These are phyloP conservation scores for Oncorhynchus tshawytscha DNA, from an alignment of 2,113 vertebrate species.

Conservation along the genomic window DNA sequence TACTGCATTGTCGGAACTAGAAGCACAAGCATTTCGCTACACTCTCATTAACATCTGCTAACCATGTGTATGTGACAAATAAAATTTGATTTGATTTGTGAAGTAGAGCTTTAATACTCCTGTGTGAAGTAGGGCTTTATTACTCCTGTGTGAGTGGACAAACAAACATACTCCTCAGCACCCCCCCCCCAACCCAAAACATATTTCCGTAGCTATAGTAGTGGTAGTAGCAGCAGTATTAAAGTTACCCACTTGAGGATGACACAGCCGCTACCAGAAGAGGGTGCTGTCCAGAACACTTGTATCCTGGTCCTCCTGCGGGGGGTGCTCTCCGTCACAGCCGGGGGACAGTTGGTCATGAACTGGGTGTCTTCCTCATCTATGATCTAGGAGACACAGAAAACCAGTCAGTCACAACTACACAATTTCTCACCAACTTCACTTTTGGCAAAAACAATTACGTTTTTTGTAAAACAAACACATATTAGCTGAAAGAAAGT, in stretches of 20 bases:
- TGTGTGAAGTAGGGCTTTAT: too few species aligned
- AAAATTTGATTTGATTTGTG: too few species aligned
- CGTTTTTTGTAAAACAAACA: background rate
- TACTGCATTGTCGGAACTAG: too few species aligned
- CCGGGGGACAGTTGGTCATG: constrained; percentile 92
- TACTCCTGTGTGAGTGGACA: too few species aligned
- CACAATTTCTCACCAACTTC: background rate
- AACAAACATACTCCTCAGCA: too few species aligned
- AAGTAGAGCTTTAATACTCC: too few species aligned
- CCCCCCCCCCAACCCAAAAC: too few species aligned
- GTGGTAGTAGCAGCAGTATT: background rate
- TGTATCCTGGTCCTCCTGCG: constrained; percentile 90
- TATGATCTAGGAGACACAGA: constrained; percentile 81
- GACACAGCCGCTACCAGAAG: constrained; percentile 84
- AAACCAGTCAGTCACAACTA: background rate
- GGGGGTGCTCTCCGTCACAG: constrained; percentile 91
- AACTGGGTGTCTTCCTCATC: constrained; percentile 95
- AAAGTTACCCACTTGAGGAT: constrained; percentile 83
- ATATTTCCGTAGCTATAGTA: background rate
- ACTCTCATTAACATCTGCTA: too few species aligned
- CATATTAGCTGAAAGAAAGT: too few species aligned
- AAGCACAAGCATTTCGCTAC: too few species aligned
- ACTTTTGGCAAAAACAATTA: background rate
- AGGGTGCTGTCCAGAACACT: constrained; percentile 91
- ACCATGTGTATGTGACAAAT: too few species aligned